phyloP scores from a whole-genome alignment of 2,113 vertebrate species.

The Cygnus buccinator region DNA sequence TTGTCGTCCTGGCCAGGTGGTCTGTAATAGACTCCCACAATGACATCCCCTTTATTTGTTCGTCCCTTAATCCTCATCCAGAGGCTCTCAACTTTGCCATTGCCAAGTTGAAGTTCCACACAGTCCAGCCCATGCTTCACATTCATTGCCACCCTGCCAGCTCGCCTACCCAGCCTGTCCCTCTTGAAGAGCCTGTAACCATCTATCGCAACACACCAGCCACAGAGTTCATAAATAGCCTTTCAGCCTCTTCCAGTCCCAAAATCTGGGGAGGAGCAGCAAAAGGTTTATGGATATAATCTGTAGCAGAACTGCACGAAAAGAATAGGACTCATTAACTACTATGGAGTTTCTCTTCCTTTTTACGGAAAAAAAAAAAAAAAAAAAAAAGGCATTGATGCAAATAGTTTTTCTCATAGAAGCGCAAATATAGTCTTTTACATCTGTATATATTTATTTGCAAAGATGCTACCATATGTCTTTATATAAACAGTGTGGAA shows the following conservation, averaged over 20 bases:
- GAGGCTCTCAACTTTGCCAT: too few relatives aligned
- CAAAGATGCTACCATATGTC: constrained; percentile 23
- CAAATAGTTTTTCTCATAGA: background rate
- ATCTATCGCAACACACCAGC: too few relatives aligned
- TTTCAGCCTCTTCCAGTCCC: background rate
- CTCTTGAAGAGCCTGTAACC: too few relatives aligned
- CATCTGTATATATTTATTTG: background rate
- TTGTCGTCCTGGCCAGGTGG: too few relatives aligned
- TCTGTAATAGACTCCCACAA: too few relatives aligned
- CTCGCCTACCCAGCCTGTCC: too few relatives aligned
- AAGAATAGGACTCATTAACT: background rate
- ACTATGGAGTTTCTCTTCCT: background rate
- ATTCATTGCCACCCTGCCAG: too few relatives aligned
- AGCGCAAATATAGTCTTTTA: background rate
- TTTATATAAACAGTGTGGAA: constrained; percentile 15
- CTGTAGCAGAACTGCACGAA: background rate
- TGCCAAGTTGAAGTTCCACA: too few relatives aligned
- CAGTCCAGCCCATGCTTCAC: too few relatives aligned
- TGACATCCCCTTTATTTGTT: too few relatives aligned
- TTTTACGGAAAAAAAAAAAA: background rate
- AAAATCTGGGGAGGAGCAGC: background rate
- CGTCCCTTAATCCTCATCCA: too few relatives aligned
- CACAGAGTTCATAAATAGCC: background rate
- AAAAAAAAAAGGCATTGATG: background rate
- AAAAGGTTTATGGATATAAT: background rate